Evolutionary conservation across 2,797 vertebrate species (phyloP).

Genomic region (Lepidocolaptes lacrymiger): DNA sequence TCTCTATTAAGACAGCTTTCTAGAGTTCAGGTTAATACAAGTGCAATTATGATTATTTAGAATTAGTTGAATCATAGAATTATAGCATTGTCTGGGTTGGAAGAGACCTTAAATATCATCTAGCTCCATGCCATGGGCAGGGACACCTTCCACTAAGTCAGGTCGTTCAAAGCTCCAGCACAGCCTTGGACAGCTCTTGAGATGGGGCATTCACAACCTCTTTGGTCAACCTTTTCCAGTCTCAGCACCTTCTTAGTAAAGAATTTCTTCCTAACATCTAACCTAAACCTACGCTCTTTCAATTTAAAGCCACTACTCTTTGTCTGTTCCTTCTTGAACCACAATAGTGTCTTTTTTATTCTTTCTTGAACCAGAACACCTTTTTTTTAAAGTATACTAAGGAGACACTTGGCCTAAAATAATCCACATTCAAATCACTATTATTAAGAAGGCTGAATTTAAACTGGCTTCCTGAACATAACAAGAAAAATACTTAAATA

Average conservation of each 20-base stretch:
- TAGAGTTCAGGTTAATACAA: background rate
- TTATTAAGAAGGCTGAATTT: background rate
- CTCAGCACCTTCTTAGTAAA: background rate
- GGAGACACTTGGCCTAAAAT: background rate
- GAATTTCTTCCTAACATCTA: background rate
- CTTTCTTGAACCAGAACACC: background rate
- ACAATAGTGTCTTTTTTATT: background rate
- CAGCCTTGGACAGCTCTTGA: background rate
- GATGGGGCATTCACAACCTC: accelerated
- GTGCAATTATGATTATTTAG: background rate
- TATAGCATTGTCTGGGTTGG: background rate
- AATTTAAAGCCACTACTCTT: background rate
- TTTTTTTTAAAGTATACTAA: background rate
- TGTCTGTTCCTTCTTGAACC: background rate
- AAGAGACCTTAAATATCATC: background rate
- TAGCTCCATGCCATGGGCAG: background rate
- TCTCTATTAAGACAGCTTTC: background rate
- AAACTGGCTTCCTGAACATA: background rate
- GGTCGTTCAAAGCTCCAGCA: background rate
- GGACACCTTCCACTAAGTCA: background rate
- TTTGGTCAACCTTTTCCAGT: background rate
- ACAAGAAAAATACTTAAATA: background rate
- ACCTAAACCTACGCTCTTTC: background rate
- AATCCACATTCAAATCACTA: background rate
- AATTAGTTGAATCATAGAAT: background rate